Evolutionary conservation across 2,113 vertebrate species (phyloP), one percentile per base, ranked within the genome.

Genomic region (Orcinus orca): DNA sequence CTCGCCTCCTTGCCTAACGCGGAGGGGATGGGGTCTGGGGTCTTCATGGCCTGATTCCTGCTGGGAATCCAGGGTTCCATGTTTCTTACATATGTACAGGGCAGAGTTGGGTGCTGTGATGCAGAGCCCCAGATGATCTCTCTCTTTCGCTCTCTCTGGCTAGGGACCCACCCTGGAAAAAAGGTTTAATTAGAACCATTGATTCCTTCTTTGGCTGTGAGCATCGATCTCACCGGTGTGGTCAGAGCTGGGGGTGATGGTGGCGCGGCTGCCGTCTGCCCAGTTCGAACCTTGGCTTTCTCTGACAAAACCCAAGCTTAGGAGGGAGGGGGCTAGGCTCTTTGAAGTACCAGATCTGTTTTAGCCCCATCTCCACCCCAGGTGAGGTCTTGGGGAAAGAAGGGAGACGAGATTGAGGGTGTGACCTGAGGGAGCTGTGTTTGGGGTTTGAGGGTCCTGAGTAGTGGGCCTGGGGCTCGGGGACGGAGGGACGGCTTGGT

Each of bases 141-240:
- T 84, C 65, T 82, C 15, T 36, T 12, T 91, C 36, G 77, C 71
- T 65, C 44, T 82, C 55, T 92, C 81, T 87, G 83, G 33, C 90
- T 87, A 92, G 92, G 63, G 47, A 89, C 58, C 89, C 95, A 83
- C 77, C 95, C 87, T 95, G 90, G 97, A 92, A 96, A 97, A 93
- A 94, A 63, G 88, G 97, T 97, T 97, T 97, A 97, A 97, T 98
- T 97, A 98, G 97, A 92, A 87, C 89, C 92, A 97, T 97, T 97
- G 97, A 98, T 98, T 95, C 86, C 55, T 74, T 80, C 94, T 98
- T 93, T 92, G 95, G 92, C 89, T 96, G 41, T 2, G 63, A 96
- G 70, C 95, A 97, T 96, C 8, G 85, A 97, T 97, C 67, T 89
- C 44, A 17, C 81, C 6, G 0, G 38, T 97, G 96, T 95, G 97